These are phyloP conservation scores for Homalodisca vitripennis DNA, from an alignment of 1,140 invertebrate species.

Conservation along the genomic window DNA sequence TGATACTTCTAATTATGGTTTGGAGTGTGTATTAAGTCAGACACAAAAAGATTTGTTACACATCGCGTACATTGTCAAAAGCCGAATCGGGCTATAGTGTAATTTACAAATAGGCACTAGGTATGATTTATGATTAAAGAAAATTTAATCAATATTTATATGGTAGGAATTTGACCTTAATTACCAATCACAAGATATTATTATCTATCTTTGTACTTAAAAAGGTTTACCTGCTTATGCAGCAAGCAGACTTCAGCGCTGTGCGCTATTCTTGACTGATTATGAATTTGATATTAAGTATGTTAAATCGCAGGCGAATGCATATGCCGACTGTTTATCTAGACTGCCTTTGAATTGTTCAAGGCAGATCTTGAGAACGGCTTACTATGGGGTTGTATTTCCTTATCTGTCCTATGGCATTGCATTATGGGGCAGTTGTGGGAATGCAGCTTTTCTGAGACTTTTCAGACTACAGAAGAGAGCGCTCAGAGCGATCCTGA, in stretches of 20 bases:
- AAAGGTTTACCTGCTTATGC: slow-evolving; percentile 44
- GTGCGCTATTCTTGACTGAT: slow-evolving; percentile 42
- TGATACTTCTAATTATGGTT: slow-evolving; percentile 47
- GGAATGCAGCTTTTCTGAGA: no score
- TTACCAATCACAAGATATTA: slow-evolving; percentile 53
- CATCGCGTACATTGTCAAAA: slow-evolving; percentile 49
- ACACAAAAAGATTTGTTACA: slow-evolving; percentile 49
- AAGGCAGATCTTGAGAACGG: no score
- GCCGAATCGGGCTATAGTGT: slow-evolving; percentile 54
- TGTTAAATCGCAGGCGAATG: slow-evolving; percentile 36
- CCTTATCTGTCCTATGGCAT: no score
- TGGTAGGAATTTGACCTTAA: slow-evolving; percentile 47
- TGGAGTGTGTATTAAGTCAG: slow-evolving; percentile 51
- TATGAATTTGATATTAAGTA: slow-evolving; percentile 40
- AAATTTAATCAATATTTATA: slow-evolving; percentile 55
- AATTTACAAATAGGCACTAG: slow-evolving; percentile 55
- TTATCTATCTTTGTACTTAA: slow-evolving; percentile 46
- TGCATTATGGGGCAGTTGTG: no score
- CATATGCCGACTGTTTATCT: slow-evolving; percentile 42
- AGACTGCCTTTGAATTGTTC: no score
- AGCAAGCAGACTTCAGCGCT: slow-evolving; percentile 43
- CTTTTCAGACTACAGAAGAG: no score
- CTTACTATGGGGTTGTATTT: no score
- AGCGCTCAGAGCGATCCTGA: no score
- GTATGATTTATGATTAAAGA: slow-evolving; percentile 50